Conservation (phyloP, 2,113 vertebrate genomes). For the zebrafish (Danio rerio) region GRCz12tu NC_133180.1:29534001-29534500, state of each 20-base stretch:
- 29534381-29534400: constrained; percentile 81
- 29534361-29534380: constrained; percentile 82
- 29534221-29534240: constrained; percentile 67
- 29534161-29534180: constrained; percentile 34
- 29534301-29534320: constrained; percentile 67
- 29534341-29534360: constrained; percentile 55
- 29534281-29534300: constrained; percentile 88
- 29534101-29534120: not conserved
- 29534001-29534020: constrained; percentile 44
- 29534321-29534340: constrained; percentile 46
- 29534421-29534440: constrained; percentile 93
- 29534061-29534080: constrained; percentile 61
- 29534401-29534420: constrained; percentile 93
- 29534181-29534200: constrained; percentile 52
- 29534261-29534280: constrained; percentile 87
- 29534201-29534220: constrained; percentile 66
- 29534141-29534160: constrained; percentile 57
- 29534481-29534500: constrained; percentile 78
- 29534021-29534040: constrained; percentile 42
- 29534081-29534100: not conserved
- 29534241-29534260: constrained; percentile 66
- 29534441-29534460: constrained; percentile 93
- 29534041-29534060: constrained; percentile 25
- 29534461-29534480: constrained; percentile 94
- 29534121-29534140: constrained; percentile 65